Percentiles rank a stretch among this genome's conserved stretches.
Evolutionary conservation across 2,888 invertebrate genomes (phyloP).

Genomic region (Tipula confusa): DNA sequence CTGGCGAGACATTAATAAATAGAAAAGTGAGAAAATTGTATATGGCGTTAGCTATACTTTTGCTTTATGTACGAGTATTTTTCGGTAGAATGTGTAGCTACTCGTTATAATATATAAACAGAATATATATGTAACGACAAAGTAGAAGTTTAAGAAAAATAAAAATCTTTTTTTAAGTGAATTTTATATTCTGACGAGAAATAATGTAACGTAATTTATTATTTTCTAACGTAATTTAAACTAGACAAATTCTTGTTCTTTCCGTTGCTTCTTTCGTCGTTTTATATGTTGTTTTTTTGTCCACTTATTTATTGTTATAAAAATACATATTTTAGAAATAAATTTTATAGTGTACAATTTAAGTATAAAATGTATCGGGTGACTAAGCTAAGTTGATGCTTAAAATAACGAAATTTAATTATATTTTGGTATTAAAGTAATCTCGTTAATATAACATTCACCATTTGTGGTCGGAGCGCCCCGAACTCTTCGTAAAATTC

Average conservation of each 20-base stretch:
- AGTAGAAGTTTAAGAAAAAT: not conserved
- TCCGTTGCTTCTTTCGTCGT: not conserved
- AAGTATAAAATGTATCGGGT: too few species aligned
- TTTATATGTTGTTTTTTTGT: not conserved
- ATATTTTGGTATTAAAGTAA: too few species aligned
- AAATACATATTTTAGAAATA: not conserved
- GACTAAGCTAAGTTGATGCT: too few species aligned
- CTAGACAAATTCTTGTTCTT: slow-evolving; percentile 25
- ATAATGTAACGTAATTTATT: not conserved
- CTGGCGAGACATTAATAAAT: slow-evolving; percentile 25
- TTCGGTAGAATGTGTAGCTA: not conserved
- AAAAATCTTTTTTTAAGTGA: not conserved
- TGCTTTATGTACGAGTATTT: not conserved
- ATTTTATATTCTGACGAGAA: slow-evolving; percentile 20
- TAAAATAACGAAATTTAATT: too few species aligned
- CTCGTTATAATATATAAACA: too few species aligned
- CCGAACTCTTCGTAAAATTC: too few species aligned
- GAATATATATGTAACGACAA: not conserved
- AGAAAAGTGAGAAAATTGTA: slow-evolving; percentile 12
- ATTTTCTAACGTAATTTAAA: not conserved
- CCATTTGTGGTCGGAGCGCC: too few species aligned
- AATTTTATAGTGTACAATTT: not conserved
- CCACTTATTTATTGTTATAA: not conserved
- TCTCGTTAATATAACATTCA: too few species aligned
- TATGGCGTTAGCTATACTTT: not conserved